Percentiles rank a stretch among this genome's conserved stretches.
These are phyloP conservation scores for Cavia aperea DNA, from an alignment of 2,113 vertebrate species.

Conservation along the genomic window DNA sequence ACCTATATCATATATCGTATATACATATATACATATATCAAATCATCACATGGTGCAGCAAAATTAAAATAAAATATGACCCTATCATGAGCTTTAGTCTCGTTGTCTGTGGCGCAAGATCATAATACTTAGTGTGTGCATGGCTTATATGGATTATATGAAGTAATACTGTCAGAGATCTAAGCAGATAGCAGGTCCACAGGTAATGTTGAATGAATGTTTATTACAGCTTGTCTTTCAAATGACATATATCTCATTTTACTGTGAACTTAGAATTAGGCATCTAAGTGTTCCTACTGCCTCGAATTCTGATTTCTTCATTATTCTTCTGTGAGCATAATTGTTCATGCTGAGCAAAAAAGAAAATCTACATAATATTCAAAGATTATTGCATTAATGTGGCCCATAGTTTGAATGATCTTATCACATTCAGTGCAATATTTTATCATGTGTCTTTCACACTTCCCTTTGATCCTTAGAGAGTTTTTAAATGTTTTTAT, in stretches of 20 bases:
- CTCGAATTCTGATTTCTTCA: conserved; percentile 1
- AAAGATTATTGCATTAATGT: background rate
- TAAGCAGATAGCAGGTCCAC: background rate
- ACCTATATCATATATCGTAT: background rate
- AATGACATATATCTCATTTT: background rate
- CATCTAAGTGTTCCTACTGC: background rate
- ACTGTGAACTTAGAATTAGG: background rate
- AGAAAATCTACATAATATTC: background rate
- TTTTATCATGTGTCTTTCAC: background rate
- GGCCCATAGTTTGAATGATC: background rate
- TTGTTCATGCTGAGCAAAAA: background rate
- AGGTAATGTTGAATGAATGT: background rate
- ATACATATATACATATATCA: background rate
- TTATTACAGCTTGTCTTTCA: background rate
- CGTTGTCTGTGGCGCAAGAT: background rate
- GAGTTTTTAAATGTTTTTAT: conserved; percentile 19
- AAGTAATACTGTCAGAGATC: background rate
- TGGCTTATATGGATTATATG: background rate
- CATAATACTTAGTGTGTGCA: rapidly evolving
- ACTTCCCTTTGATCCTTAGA: background rate
- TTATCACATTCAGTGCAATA: background rate
- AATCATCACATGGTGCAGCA: background rate
- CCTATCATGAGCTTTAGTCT: background rate
- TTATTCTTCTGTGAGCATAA: background rate
- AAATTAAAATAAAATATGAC: background rate